A percentile compares a stretch with the other conserved stretches of the same genome.
phyloP scores from a whole-genome alignment of 2,113 vertebrate species.

The Archilochus colubris region DNA sequence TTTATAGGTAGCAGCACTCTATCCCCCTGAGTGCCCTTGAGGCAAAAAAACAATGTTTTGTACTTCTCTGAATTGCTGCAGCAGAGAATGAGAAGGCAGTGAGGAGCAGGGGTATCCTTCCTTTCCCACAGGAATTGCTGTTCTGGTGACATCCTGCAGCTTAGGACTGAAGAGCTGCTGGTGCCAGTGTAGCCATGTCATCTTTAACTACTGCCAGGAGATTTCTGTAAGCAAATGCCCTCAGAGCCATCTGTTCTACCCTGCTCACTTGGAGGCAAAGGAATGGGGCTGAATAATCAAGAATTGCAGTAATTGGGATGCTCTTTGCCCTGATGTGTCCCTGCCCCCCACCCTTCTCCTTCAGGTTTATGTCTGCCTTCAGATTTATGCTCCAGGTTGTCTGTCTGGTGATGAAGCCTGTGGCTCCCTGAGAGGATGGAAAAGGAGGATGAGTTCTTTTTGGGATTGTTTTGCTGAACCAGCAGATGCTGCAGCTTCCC shows the following conservation, averaged over 20 bases:
- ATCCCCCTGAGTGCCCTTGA: background rate
- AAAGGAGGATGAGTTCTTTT: rapidly evolving
- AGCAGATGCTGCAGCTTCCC: background rate
- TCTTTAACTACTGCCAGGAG: background rate
- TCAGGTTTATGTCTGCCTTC: background rate
- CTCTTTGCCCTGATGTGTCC: background rate
- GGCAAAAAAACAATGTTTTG: background rate
- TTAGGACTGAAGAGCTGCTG: background rate
- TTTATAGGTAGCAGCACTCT: background rate
- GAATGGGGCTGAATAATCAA: background rate
- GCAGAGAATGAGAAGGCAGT: background rate
- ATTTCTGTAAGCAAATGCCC: background rate
- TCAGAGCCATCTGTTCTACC: background rate
- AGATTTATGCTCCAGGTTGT: rapidly evolving
- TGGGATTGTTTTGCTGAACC: background rate
- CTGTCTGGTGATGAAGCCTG: background rate
- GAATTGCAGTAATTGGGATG: background rate
- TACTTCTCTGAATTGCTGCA: background rate
- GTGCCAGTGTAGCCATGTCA: background rate
- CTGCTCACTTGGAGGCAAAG: background rate
- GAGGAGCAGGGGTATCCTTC: background rate
- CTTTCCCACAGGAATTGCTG: background rate
- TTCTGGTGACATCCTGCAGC: background rate
- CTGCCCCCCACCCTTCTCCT: background rate
- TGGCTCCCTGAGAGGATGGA: background rate